Evolutionary conservation across 2,113 vertebrate genomes (phyloP), one percentile per base, ranked within the genome.

Genomic region (Nesogale talazaci): DNA sequence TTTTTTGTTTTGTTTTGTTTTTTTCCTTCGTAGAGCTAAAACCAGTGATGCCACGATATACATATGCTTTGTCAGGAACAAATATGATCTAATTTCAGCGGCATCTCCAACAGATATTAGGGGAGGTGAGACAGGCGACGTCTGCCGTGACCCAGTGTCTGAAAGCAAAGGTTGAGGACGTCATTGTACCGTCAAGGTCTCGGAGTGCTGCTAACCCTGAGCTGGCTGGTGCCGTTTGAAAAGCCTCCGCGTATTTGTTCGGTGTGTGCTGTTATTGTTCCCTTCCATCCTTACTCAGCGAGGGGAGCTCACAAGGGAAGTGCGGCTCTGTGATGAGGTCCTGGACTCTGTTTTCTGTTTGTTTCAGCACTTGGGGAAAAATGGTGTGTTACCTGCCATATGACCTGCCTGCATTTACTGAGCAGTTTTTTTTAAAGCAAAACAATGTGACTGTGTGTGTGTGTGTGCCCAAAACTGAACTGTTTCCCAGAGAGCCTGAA

Each of bases 271-370:
- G 9, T 65, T 27, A 65, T 65, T 65, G 23, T 65, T 96, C 97
- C 95, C 78, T 83, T 94, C 89, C 70, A 84, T 93, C 94, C 97
- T 97, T 74, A 89, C 93, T 97, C 97, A 96, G 96, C 38, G 14
- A 89, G 83, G 91, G 83, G 89, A 88, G 91, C 89, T 97, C 91
- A 94, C 95, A 93, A 93, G 96, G 96, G 93, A 97, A 97, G 94
- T 3, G 0, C 88, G 94, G 83, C 86, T 95, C 93, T 95, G 76
- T 59, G 95, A 96, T 94, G 96, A 92, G 94, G 78, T 95, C 67
- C 84, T 69, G 92, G 94, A 96, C 96, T 97, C 96, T 92, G 96
- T 97, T 98, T 97, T 96, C 96, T 96, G 34, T 97, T 93, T 96
- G 97, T 96, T 97, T 95, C 82, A 88, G 34, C 59, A 59, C 83